Evolutionary conservation across 2,888 invertebrate species (phyloP), one percentile per base, ranked within the genome.

Genomic region (Pollenia angustigena): DNA sequence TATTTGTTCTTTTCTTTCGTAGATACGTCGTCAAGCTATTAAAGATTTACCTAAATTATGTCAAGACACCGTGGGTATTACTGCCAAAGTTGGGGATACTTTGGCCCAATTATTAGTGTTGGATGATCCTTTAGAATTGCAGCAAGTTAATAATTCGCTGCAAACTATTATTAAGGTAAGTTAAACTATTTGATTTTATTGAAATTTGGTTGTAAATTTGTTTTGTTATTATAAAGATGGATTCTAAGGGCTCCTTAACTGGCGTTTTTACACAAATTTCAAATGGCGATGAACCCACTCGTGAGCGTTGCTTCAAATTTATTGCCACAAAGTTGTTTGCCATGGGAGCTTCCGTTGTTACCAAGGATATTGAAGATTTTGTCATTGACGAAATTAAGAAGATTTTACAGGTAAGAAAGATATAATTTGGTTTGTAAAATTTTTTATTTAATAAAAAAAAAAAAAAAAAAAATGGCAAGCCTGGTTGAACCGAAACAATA

Each of bases 11-110:
- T 66, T n/a, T 32, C 52, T 12, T 48, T 78, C n/a, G 4, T 46
- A 98, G 98, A 98, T 98, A 90, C 95, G 98, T 23, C 98, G 98
- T 91, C 98, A 98, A 94, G 98, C 98, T 14, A 98, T 98, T 89
- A 98, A 98, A 94, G 97, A 97, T 92, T 94, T 99, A 87, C 98
- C 98, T 12, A 94, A 95, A 58, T 94, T 99, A 83, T 98, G 98
- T 91, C 97, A 97, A 93, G 97, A 97, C 89, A 96, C 96, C 84
- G 96, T 96, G 89, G 97, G 97, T 88, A 96, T 97, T 91, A 96
- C 98, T 0, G 95, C 96, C 50, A 96, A 97, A 93, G 97, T 99
- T 90, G 97, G 98, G 12, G 98, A 98, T 92, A 97, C 99, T 87
- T 94, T 99, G 85, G 97, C 97, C 7, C 99, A 99, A 92, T 94